phyloP scores from a whole-genome alignment of 2,113 vertebrate genomes.

The Chaenogobius annularis region DNA sequence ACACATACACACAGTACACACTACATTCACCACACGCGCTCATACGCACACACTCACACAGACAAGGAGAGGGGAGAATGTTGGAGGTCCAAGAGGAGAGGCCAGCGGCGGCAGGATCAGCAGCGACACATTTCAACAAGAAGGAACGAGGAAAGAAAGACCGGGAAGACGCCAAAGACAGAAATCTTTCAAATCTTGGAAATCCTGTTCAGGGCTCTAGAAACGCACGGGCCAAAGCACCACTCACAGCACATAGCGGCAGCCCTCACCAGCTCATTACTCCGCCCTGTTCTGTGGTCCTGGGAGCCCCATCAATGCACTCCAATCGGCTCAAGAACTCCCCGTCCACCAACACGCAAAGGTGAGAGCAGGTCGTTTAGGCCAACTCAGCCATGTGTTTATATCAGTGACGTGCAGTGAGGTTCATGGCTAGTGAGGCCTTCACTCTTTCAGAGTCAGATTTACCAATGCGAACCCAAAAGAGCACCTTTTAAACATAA shows the following conservation, averaged over 20 bases:
- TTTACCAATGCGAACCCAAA: too few species aligned
- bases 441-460: too few species aligned
- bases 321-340: slow-evolving; percentile 76
- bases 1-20: slow-evolving; percentile 14
- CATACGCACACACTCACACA: slow-evolving; percentile 37
- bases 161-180: slow-evolving; percentile 72
- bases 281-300: slow-evolving; percentile 74
- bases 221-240: slow-evolving; percentile 69
- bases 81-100: slow-evolving; percentile 79
- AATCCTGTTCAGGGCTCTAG: slow-evolving; percentile 67
- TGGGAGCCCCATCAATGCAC: slow-evolving; percentile 77
- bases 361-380: slow-evolving; percentile 54
- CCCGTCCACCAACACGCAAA: slow-evolving; percentile 77
- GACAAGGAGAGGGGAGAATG: slow-evolving; percentile 71
- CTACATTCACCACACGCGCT: slow-evolving; percentile 6
- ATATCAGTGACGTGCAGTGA: too few species aligned
- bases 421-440: too few species aligned
- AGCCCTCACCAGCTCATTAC: slow-evolving; percentile 77
- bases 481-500: too few species aligned
- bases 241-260: slow-evolving; percentile 65
- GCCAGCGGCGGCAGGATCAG: slow-evolving; percentile 76
- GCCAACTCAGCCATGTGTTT: slow-evolving; percentile 3
- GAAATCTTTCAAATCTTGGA: slow-evolving; percentile 66
- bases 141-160: slow-evolving; percentile 77
- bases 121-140: slow-evolving; percentile 75